Percentiles rank a stretch among this genome's conserved stretches.
These are phyloP conservation scores for Spodoptera littoralis DNA, from an alignment of 2,888 invertebrate species.

Conservation along the genomic window DNA sequence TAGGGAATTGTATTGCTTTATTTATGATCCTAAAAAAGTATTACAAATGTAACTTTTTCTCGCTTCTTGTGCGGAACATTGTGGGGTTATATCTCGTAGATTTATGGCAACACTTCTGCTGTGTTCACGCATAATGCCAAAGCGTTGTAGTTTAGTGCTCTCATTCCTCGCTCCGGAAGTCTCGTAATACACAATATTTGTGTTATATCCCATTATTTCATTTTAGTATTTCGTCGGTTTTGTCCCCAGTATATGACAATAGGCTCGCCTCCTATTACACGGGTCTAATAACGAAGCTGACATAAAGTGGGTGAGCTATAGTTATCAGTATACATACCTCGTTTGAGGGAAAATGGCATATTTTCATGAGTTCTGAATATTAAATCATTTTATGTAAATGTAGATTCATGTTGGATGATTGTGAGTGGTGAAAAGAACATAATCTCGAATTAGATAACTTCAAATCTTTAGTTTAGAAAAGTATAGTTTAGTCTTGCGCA, in stretches of 20 bases:
- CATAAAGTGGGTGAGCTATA: too few species aligned
- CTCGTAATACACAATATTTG: constrained; percentile 20
- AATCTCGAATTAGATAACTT: too few species aligned
- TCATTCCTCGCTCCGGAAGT: constrained; percentile 22
- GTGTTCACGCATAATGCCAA: constrained; percentile 60
- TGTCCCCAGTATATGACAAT: constrained; percentile 4
- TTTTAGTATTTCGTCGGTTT: constrained; percentile 9
- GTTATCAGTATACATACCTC: too few species aligned
- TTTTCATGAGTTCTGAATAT: too few species aligned
- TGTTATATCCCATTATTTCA: constrained; percentile 23
- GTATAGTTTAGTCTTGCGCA: too few species aligned
- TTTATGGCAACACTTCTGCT: constrained; percentile 68
- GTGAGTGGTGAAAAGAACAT: too few species aligned
- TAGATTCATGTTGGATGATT: too few species aligned
- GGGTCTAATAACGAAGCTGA: too few species aligned
- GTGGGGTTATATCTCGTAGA: constrained; percentile 61
- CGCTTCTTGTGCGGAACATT: constrained; percentile 45
- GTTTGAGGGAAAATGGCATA: too few species aligned
- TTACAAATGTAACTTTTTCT: constrained; percentile 54
- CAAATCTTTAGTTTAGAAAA: too few species aligned
- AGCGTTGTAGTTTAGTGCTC: constrained; percentile 51
- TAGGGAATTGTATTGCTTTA: constrained; percentile 23
- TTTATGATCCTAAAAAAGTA: constrained; percentile 27
- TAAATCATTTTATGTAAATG: too few species aligned
- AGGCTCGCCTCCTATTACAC: too few species aligned